Evolutionary conservation across 2,113 vertebrate genomes (phyloP), one percentile per base, ranked within the genome.

Genomic region (Silurus meridionalis): DNA sequence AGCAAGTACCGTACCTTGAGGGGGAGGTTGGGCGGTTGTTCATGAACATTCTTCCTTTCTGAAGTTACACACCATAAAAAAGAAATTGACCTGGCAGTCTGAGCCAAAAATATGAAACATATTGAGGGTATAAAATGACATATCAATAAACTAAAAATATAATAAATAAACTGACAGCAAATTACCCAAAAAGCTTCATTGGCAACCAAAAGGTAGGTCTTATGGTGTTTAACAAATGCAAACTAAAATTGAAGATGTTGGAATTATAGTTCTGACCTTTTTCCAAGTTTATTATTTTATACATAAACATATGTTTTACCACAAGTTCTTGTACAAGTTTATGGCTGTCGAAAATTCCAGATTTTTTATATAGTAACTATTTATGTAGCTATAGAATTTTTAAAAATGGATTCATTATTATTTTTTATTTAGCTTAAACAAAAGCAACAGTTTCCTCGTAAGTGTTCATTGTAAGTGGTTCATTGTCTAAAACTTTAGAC

Each of bases 21-120:
- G 83, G 79, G 57, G 79, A 81, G 61, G 61, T n/a, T 1, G 53
- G 80, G 61, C 52, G 28, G 3, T 53, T 57, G 57, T 74, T 89
- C 71, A 82, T 58, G 61, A 82, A 89, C 91, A 92, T 92, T 82
- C 50, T 89, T 87, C n/a, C 28, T 52, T 23, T 15, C 48, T 77
- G 55, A 71, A 13, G 61, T 84, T 71, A 83, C 77, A 67, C 28
- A 74, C 28, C 78, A 84, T 13, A 78, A 63, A 64, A 63, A 37
- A 48, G 37, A 8, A 64, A 48, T 7, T 57, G 7, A 28, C 1
- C 53, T 79, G 21, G 10, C 14, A 37, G 15, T 19, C 77, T 37
- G n/a, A 80, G n/a, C n/a, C 50, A 53, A 23, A 74, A 23, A 53
- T n/a, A 57, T 78, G 8, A 57, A 55, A 55, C 5, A 11, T 5